Evolutionary conservation across 30 jellyfish, hydroid and myxozoan species (phyloP), one percentile per base, ranked within the genome.

Genomic region (Sanderia malayensis): DNA sequence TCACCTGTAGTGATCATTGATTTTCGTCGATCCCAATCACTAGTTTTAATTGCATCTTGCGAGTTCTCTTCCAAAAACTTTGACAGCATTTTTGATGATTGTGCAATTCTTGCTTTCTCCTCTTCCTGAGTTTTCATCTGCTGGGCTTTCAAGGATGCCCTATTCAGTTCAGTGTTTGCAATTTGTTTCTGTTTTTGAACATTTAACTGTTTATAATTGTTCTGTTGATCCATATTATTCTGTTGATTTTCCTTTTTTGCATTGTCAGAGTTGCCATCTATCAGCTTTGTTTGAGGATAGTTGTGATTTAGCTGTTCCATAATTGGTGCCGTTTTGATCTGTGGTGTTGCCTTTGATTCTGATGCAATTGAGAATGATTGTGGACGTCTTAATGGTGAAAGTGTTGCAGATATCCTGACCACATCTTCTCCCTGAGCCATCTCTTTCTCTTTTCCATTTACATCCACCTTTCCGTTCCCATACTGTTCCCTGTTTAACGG

Each of bases 1-100:
- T 69, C 83, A 0, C 21, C 7, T 23, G 41, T 30, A 0, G 95
- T 86, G 4, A 75, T 55, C n/a, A 22, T 41, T 28, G 95, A 83
- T 19, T 85, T 75, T 0, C 91, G 79, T 46, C 75, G 67, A 31
- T 74, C 95, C 95, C 95, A 85, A 8, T 60, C 81, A 13, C 4
- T 76, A 30, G 82, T 41, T 6, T 22, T 52, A 11, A 21, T 21
- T 21, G 61, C 4, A 21, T 32, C 20, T 24, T 65, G 60, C 19
- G 94, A 76, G 21, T 74, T 62, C 32, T 71, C 94, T 24, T 67
- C 27, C 26, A 82, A 65, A n/a, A 71, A 62, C 20, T 82, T 65
- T 0, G 84, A 37, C 31, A 71, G 55, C 17, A 67, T 62, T 46
- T 45, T 71, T 0, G 84, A 82, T 25, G 94, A 70, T 29, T 71